Conservation (phyloP, 1,140 invertebrate species). For the Drosophila orena region DNA sequence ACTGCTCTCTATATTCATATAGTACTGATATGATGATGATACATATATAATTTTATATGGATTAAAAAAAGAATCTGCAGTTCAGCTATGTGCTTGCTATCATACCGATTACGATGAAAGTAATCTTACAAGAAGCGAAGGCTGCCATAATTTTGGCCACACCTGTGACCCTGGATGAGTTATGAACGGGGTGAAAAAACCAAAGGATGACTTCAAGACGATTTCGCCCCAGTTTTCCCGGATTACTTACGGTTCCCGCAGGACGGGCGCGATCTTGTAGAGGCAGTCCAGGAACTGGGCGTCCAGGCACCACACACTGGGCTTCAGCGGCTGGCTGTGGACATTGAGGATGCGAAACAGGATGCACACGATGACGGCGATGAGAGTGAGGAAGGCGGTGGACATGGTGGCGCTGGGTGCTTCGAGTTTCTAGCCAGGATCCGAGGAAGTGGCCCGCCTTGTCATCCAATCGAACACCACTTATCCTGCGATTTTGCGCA, state of each 20-base stretch:
- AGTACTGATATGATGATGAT: no score
- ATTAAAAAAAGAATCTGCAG: no score
- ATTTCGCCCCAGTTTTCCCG: background rate
- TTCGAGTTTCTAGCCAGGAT: slow-evolving; percentile 15
- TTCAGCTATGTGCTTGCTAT: no score
- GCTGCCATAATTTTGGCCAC: slow-evolving; percentile 2
- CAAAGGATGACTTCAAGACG: background rate
- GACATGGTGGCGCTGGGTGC: slow-evolving; percentile 86
- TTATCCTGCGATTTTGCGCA: slow-evolving; percentile 21
- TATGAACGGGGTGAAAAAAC: background rate
- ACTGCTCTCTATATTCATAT: no score
- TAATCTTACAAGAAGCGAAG: background rate
- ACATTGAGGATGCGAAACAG: slow-evolving; percentile 93
- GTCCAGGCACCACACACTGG: slow-evolving; percentile 90
- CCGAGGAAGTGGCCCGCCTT: slow-evolving; percentile 23
- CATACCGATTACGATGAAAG: background rate
- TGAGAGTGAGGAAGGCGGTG: slow-evolving; percentile 89
- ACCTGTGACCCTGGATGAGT: slow-evolving; percentile 7
- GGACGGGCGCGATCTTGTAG: slow-evolving; percentile 90
- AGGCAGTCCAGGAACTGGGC: slow-evolving; percentile 90
- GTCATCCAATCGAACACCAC: slow-evolving; percentile 24
- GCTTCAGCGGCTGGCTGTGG: slow-evolving; percentile 91
- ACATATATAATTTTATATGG: no score
- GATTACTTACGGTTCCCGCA: slow-evolving; percentile 91
- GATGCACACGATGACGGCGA: slow-evolving; percentile 92